Percentiles rank a stretch among this genome's conserved stretches.
phyloP scores from a whole-genome alignment of 2,888 invertebrate genomes.

The Tetheella fluctuosa region DNA sequence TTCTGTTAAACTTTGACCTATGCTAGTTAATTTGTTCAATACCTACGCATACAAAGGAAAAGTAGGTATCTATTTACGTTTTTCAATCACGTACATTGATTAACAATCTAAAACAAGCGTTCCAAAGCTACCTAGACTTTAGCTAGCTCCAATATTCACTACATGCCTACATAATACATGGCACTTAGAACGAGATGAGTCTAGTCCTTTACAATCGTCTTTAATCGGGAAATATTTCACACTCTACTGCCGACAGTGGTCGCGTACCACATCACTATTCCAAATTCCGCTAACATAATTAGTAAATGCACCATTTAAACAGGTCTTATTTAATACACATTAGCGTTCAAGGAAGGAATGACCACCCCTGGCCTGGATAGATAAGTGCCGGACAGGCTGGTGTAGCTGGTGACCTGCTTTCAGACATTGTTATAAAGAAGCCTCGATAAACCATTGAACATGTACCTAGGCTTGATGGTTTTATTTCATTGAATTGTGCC shows the following conservation, averaged over 20 bases:
- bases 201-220: too few relatives aligned
- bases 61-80: too few relatives aligned
- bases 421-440: constrained; percentile 7
- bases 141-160: too few relatives aligned
- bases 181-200: too few relatives aligned
- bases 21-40: too few relatives aligned
- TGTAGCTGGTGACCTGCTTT: constrained; percentile 29
- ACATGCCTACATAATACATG: too few relatives aligned
- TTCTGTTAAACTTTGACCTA: too few relatives aligned
- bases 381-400: constrained; percentile 33
- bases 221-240: background rate
- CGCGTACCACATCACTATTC: background rate
- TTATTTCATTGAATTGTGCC: background rate
- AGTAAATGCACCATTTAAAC: too few relatives aligned
- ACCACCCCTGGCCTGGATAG: constrained; percentile 44
- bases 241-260: background rate
- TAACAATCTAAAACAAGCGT: too few relatives aligned
- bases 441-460: background rate
- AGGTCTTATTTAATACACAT: background rate
- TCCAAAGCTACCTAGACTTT: too few relatives aligned
- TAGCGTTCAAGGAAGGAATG: constrained; percentile 32
- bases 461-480: background rate
- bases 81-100: too few relatives aligned
- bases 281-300: background rate
- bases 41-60: too few relatives aligned